Evolutionary conservation across 2,888 invertebrate species (phyloP).

Genomic region (Acronicta psi): DNA sequence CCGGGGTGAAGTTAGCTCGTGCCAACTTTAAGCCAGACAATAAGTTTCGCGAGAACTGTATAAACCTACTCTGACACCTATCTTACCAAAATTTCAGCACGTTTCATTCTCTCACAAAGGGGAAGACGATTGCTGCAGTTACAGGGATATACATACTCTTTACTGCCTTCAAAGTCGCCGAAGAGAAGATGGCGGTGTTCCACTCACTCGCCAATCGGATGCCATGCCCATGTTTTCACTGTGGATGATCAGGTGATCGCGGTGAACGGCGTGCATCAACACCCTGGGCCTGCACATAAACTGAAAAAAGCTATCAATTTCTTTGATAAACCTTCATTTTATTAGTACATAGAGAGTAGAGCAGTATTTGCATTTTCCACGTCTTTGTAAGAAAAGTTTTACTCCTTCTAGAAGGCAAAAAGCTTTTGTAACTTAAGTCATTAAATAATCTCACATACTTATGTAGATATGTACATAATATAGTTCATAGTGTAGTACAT

Average conservation of each 20-base stretch:
- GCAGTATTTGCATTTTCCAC: too few species aligned
- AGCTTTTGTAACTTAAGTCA: too few species aligned
- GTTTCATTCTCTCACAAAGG: constrained; percentile 59
- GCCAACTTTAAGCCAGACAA: too few species aligned
- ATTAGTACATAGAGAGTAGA: neutral
- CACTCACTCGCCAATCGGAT: constrained; percentile 60
- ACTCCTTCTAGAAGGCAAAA: too few species aligned
- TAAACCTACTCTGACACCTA: neutral
- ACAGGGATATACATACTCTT: constrained; percentile 63
- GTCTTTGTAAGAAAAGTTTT: too few species aligned
- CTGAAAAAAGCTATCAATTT: neutral
- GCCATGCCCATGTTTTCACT: constrained; percentile 61
- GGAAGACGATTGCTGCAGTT: constrained; percentile 64
- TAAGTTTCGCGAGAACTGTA: too few species aligned
- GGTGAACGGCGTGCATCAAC: constrained; percentile 29
- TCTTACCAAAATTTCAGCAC: constrained; percentile 50
- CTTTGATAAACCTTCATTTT: neutral
- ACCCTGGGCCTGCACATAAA: constrained; percentile 15
- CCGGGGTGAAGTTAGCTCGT: too few species aligned
- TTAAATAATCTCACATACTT: too few species aligned
- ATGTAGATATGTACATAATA: too few species aligned
- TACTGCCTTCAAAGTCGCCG: constrained; percentile 18
- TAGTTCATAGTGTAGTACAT: too few species aligned
- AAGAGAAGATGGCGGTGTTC: constrained; percentile 64
- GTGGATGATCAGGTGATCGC: constrained; percentile 33